Conservation (phyloP, 2,888 invertebrate species). For the Lasioglossum calceatum region DNA sequence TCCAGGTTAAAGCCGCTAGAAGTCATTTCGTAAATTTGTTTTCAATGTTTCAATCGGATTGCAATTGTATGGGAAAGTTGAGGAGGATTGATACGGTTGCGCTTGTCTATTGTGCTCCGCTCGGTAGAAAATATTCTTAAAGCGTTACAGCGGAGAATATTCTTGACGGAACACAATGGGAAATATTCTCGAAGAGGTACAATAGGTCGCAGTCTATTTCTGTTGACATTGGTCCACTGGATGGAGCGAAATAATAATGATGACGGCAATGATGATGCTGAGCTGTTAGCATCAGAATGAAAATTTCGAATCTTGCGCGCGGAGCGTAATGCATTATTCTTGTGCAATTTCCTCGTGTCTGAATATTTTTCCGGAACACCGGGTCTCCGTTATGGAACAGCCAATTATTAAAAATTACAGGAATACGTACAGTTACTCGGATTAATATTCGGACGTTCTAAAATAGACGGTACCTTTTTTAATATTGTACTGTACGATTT, state of each 20-base stretch:
- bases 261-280: background rate
- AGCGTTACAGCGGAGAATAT: background rate
- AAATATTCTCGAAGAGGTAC: background rate
- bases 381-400: background rate
- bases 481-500: no score
- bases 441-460: no score
- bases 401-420: no score
- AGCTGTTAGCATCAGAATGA: background rate
- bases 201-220: background rate
- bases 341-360: background rate
- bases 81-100: background rate
- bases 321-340: background rate
- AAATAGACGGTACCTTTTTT: no score
- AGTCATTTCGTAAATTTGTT: background rate
- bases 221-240: background rate
- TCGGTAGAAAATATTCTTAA: constrained; percentile 5
- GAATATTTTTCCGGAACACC: background rate
- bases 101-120: background rate
- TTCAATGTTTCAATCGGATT: background rate
- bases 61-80: background rate
- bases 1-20: background rate
- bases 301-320: background rate
- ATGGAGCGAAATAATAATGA: background rate
- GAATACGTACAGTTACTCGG: no score
- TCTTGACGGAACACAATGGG: background rate